These are phyloP conservation scores for Pimpla rufipes DNA, from an alignment of 2,888 invertebrate genomes.

Conservation along the genomic window DNA sequence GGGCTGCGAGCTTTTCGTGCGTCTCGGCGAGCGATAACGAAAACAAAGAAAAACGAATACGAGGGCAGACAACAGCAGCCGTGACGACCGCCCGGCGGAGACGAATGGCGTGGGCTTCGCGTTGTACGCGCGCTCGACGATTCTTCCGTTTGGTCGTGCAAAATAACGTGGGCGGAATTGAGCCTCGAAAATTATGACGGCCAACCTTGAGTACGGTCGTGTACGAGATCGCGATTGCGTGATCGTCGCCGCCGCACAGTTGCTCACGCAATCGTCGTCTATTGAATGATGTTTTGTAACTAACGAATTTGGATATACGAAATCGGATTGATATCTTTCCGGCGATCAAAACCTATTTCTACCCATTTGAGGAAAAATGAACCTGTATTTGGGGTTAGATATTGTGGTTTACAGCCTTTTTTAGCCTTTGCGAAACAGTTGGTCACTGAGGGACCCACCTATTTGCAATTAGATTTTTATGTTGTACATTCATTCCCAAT, in stretches of 20 bases:
- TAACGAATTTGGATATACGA: background rate
- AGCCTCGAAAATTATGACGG: conserved; percentile 61
- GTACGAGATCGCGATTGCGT: conserved; percentile 38
- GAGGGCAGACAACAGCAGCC: conserved; percentile 15
- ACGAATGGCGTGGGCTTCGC: background rate
- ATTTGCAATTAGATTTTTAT: no score
- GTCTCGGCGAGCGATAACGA: conserved; percentile 5
- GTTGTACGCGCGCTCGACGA: background rate
- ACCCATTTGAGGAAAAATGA: no score
- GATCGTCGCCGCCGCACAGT: background rate
- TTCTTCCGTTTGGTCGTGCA: conserved; percentile 12
- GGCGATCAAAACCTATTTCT: conserved; percentile 4
- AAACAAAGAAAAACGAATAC: conserved; percentile 9
- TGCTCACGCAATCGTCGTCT: conserved; percentile 27
- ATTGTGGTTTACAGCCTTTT: no score
- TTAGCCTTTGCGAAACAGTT: no score
- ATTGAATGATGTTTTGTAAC: conserved; percentile 12
- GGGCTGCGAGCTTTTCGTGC: conserved; percentile 5
- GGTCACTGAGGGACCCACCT: no score
- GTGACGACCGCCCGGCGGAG: background rate
- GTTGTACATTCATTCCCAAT: no score
- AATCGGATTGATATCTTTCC: conserved; percentile 12
- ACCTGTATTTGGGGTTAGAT: no score
- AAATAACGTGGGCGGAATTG: conserved; percentile 44
- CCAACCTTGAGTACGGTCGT: conserved; percentile 61